These are phyloP conservation scores for Anagrus nilaparvatae DNA, from an alignment of 1,140 invertebrate genomes.

Conservation along the genomic window DNA sequence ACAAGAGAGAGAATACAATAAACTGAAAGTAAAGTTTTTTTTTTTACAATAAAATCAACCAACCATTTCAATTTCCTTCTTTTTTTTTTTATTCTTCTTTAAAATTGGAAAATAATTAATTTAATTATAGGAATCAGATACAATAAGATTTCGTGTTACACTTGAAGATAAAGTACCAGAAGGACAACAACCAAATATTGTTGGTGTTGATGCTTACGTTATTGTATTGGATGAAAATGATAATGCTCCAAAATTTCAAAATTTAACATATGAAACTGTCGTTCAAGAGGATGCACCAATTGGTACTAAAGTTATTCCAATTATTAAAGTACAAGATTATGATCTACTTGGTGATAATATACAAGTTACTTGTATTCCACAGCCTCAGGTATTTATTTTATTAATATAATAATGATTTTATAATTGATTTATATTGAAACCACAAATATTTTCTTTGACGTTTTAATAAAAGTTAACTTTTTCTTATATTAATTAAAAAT, in stretches of 20 bases:
- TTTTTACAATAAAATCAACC: neutral
- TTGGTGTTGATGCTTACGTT: constrained; percentile 66
- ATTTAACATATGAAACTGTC: constrained; percentile 69
- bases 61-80: neutral
- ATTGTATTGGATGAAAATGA: constrained; percentile 84
- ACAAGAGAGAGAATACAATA: neutral
- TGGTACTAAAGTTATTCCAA: constrained; percentile 62
- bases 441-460: too few species aligned
- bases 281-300: constrained; percentile 66
- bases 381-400: constrained; percentile 44
- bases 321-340: constrained; percentile 63
- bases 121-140: constrained; percentile 56
- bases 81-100: neutral
- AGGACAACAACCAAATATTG: constrained; percentile 61
- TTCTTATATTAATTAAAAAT: too few species aligned
- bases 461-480: too few species aligned
- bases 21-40: too few species aligned
- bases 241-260: constrained; percentile 66
- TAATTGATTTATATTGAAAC: too few species aligned
- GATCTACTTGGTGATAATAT: constrained; percentile 72
- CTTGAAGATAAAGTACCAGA: constrained; percentile 65
- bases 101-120: neutral
- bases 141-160: constrained; percentile 63
- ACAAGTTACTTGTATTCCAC: constrained; percentile 59
- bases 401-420: too few species aligned